Evolutionary conservation across 1,140 invertebrate genomes (phyloP).

Genomic region (Bombus difficillimus): DNA sequence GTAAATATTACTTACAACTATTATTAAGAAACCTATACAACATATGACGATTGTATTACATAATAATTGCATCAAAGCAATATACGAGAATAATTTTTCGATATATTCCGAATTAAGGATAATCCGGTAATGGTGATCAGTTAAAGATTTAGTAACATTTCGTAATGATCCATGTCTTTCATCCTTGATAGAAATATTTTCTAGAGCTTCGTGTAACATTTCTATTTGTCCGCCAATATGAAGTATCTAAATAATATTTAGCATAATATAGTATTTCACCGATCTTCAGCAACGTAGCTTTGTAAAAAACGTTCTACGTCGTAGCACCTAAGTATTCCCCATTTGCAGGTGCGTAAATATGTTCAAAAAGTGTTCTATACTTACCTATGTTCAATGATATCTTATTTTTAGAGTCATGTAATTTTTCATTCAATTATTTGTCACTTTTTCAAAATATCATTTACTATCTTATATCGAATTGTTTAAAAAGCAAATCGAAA

Average conservation of each 20-base stretch:
- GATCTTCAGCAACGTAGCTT: too few species aligned
- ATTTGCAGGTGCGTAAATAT: too few species aligned
- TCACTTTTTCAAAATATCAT: too few species aligned
- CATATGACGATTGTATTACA: conserved; percentile 56
- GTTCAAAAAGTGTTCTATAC: too few species aligned
- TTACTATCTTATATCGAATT: too few species aligned
- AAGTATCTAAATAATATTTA: conserved; percentile 42
- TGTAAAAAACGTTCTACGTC: too few species aligned
- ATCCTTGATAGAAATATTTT: not conserved
- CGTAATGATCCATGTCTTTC: not conserved
- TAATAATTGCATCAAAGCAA: conserved; percentile 54
- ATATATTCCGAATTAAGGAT: conserved; percentile 38
- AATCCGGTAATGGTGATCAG: conserved; percentile 44
- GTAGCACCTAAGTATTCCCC: too few species aligned
- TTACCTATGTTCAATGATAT: too few species aligned
- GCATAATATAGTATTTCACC: too few species aligned
- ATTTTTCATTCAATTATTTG: too few species aligned
- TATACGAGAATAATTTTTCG: conserved; percentile 41
- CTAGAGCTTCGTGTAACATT: conserved; percentile 27
- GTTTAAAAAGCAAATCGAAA: too few species aligned
- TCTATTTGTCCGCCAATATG: conserved; percentile 60
- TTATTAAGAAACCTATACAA: conserved; percentile 50
- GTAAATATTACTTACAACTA: conserved; percentile 43
- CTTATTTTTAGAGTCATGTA: too few species aligned
- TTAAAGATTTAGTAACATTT: conserved; percentile 6